Conservation (phyloP, 2,888 invertebrate genomes). For the Ochropleura plecta region DNA sequence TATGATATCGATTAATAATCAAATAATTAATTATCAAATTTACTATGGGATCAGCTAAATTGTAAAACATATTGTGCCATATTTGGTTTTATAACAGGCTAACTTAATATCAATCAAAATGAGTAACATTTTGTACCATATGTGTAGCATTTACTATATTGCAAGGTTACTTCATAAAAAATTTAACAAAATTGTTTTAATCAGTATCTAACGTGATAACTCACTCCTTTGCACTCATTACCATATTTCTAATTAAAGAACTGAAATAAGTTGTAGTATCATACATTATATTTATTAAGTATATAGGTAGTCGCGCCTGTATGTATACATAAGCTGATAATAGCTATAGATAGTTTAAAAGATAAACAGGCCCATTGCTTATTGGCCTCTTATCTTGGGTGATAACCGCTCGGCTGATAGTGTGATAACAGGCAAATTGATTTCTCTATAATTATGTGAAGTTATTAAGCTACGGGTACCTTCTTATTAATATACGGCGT, state of each 20-base stretch:
- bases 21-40: too few species aligned
- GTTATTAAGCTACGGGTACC: not conserved
- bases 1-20: conserved; percentile 20
- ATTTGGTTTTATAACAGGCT: not conserved
- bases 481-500: not conserved
- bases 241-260: not conserved
- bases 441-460: conserved; percentile 51
- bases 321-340: conserved; percentile 36
- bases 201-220: not conserved
- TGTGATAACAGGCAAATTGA: conserved; percentile 57
- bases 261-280: not conserved
- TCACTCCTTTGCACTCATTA: conserved; percentile 17
- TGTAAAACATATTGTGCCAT: not conserved
- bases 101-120: not conserved
- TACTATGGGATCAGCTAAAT: not conserved
- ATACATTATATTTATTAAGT: conserved; percentile 5
- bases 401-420: conserved; percentile 56
- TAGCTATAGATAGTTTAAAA: conserved; percentile 36
- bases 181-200: not conserved
- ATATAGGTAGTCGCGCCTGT: conserved; percentile 26
- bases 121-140: not conserved
- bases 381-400: conserved; percentile 53
- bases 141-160: too few species aligned
- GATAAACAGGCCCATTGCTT: conserved; percentile 55
- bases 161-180: not conserved